A percentile compares a stretch with the other conserved stretches of the same genome.
Evolutionary conservation across 2,113 vertebrate species (phyloP).

Genomic region (Peucedramus taeniatus): DNA sequence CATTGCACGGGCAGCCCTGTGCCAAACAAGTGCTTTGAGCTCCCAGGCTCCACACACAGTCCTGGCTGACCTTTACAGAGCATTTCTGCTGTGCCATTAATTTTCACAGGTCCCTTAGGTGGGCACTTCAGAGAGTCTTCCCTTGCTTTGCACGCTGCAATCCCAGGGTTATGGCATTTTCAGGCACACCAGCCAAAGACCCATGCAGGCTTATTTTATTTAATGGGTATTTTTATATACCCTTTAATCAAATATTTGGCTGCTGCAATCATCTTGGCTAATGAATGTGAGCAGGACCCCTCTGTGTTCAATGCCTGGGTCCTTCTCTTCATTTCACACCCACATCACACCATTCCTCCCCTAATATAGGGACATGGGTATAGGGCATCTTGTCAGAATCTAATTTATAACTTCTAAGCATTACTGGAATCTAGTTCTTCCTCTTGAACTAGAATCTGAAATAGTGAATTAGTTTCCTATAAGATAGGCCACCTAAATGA

Average conservation of each 20-base stretch:
- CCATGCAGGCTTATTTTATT: not conserved
- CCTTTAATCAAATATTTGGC: slow-evolving; percentile 51
- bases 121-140: not conserved
- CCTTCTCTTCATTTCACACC: not conserved
- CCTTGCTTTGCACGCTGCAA: rapidly evolving
- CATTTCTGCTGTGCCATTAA: not conserved
- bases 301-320: not conserved
- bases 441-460: slow-evolving; percentile 14
- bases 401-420: slow-evolving; percentile 29
- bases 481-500: slow-evolving; percentile 30
- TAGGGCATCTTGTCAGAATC: slow-evolving; percentile 7
- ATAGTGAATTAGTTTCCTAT: slow-evolving; percentile 39
- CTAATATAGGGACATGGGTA: slow-evolving; percentile 7
- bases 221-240: slow-evolving; percentile 15
- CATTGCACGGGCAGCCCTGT: not conserved
- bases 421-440: slow-evolving; percentile 29
- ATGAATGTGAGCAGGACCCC: slow-evolving; percentile 9
- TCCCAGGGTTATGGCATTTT: not conserved
- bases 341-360: not conserved
- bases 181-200: not conserved
- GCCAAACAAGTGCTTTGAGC: not conserved
- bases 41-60: not conserved
- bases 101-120: not conserved
- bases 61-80: not conserved
- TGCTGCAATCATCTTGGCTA: slow-evolving; percentile 35